Evolutionary conservation across 2,113 vertebrate genomes (phyloP).

Genomic region (Todiramphus saurophagus): DNA sequence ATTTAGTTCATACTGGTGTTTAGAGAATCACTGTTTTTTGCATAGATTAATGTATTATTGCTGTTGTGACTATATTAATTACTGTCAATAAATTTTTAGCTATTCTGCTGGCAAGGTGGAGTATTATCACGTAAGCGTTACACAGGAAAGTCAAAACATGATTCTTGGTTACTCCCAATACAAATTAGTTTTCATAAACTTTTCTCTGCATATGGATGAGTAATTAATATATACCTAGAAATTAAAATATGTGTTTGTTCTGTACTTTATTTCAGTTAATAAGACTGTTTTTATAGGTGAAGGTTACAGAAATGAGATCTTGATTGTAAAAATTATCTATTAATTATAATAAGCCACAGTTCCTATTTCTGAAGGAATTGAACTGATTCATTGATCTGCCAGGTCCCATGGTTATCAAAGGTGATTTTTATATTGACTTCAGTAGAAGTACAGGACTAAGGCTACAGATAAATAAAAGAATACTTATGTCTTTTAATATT

Average conservation of each 20-base stretch:
- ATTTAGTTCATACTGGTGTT: not conserved
- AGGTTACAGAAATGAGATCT: not conserved
- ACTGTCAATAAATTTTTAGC: not conserved
- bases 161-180: not conserved
- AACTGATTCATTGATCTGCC: not conserved
- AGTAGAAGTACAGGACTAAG: not conserved
- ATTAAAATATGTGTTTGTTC: not conserved
- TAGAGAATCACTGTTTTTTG: not conserved
- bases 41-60: not conserved
- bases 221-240: not conserved
- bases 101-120: not conserved
- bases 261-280: not conserved
- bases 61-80: not conserved
- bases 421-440: not conserved
- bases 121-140: not conserved
- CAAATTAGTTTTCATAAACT: not conserved
- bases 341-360: not conserved
- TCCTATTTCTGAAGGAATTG: not conserved
- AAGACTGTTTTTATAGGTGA: not conserved
- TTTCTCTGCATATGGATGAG: not conserved
- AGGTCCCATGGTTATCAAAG: not conserved
- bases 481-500: not conserved
- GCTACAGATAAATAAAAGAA: not conserved
- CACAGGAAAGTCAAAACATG: not conserved
- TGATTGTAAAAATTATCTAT: not conserved